Conservation (phyloP, 2,888 invertebrate genomes). For the Mechanitis mazaeus region DNA sequence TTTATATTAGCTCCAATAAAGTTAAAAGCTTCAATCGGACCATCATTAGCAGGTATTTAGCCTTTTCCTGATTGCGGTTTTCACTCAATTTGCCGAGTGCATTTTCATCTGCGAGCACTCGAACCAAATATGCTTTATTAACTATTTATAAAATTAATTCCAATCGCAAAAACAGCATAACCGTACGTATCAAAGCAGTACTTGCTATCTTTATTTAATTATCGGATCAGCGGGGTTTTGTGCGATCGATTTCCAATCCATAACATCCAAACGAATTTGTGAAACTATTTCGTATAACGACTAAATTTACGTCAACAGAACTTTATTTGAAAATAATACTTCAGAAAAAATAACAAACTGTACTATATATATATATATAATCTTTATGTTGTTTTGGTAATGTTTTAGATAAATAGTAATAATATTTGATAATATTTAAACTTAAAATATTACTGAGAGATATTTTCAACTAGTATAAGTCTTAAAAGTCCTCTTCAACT, state of each 20-base stretch:
- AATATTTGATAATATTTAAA: too few species aligned
- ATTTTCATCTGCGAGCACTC: slow-evolving; percentile 64
- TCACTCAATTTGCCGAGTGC: slow-evolving; percentile 73
- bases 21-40: slow-evolving; percentile 50
- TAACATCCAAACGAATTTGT: neutral
- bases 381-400: too few species aligned
- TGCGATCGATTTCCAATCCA: neutral
- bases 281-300: neutral
- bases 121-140: slow-evolving; percentile 63
- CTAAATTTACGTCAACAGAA: too few species aligned
- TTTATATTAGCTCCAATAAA: slow-evolving; percentile 30
- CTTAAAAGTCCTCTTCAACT: too few species aligned
- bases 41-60: slow-evolving; percentile 74
- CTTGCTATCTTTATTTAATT: slow-evolving; percentile 59
- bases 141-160: slow-evolving; percentile 73
- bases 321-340: too few species aligned
- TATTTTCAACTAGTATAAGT: too few species aligned
- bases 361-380: too few species aligned
- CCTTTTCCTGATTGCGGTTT: slow-evolving; percentile 71
- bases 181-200: slow-evolving; percentile 40
- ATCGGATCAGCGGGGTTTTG: slow-evolving; percentile 39
- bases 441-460: too few species aligned
- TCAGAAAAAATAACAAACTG: too few species aligned
- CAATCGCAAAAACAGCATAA: slow-evolving; percentile 60
- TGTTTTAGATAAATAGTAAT: too few species aligned